phyloP scores from a whole-genome alignment of 1,140 invertebrate species.

The Yoshiicerus persimilis region DNA sequence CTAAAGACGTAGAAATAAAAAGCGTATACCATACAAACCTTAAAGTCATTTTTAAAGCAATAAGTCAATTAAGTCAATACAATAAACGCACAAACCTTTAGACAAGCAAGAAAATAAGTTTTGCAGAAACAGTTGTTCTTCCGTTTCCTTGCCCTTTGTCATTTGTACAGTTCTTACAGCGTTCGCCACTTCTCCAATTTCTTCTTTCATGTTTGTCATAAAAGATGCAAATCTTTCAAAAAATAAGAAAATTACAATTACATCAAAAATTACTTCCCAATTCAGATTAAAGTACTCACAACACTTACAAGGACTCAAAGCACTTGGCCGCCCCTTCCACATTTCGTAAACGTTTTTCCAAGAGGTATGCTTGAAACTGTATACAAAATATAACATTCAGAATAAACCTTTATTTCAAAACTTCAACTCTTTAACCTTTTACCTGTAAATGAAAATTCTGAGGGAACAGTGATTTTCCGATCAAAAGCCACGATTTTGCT shows the following conservation, averaged over 20 bases:
- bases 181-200: conserved; percentile 38
- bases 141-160: conserved; percentile 31
- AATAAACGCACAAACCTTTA: conserved; percentile 30
- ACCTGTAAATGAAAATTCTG: conserved; percentile 82
- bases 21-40: too few relatives aligned
- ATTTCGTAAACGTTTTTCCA: conserved; percentile 77
- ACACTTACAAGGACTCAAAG: conserved; percentile 66
- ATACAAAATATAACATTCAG: conserved; percentile 19
- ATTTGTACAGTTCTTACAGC: conserved; percentile 39
- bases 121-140: conserved; percentile 38
- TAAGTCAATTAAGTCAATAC: not conserved
- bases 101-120: conserved; percentile 35
- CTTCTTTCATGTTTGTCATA: conserved; percentile 56
- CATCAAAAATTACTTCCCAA: not conserved
- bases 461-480: conserved; percentile 82
- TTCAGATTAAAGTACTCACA: not conserved
- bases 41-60: too few relatives aligned
- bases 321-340: conserved; percentile 78
- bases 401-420: not conserved
- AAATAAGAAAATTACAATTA: not conserved
- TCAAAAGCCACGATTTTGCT: conserved; percentile 88
- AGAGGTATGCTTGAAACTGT: conserved; percentile 78
- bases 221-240: conserved; percentile 62
- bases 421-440: conserved; percentile 27
- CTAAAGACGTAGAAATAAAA: too few relatives aligned